Percentiles rank a stretch among this genome's conserved stretches.
Conservation (phyloP, 2,888 invertebrate species). For the Drosophila fulvimacula region DNA sequence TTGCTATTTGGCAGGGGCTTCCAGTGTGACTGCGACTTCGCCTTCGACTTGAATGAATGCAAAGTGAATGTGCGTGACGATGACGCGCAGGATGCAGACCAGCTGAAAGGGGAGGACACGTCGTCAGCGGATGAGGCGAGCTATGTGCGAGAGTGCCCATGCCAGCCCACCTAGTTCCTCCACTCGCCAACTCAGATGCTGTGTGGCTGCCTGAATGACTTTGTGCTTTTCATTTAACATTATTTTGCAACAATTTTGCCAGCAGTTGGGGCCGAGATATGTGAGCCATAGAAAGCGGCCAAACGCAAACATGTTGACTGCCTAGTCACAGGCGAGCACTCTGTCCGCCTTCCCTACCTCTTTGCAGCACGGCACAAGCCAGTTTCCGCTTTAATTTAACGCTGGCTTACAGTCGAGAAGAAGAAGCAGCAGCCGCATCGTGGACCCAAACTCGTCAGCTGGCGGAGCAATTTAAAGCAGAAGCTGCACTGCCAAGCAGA, state of each 20-base stretch:
- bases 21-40: constrained; percentile 9
- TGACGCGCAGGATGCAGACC: constrained; percentile 52
- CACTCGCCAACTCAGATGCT: not conserved
- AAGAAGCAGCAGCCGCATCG: constrained; percentile 19
- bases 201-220: constrained; percentile 65
- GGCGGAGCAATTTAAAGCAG: constrained; percentile 67
- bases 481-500: constrained; percentile 48
- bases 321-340: not conserved
- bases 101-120: constrained; percentile 11
- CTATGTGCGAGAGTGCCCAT: constrained; percentile 2
- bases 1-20: constrained; percentile 25
- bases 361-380: constrained; percentile 46
- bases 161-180: not conserved
- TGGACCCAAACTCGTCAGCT: constrained; percentile 56
- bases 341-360: not conserved
- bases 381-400: constrained; percentile 79
- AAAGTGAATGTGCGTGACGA: constrained; percentile 78
- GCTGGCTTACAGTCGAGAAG: constrained; percentile 51
- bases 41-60: constrained; percentile 67
- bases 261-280: constrained; percentile 32
- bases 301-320: constrained; percentile 68
- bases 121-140: constrained; percentile 41
- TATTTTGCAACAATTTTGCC: constrained; percentile 76
- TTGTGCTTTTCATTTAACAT: constrained; percentile 80
- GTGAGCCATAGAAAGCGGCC: constrained; percentile 61